Conservation (phyloP, 2,888 invertebrate genomes). For the Ellobium chinense region DNA sequence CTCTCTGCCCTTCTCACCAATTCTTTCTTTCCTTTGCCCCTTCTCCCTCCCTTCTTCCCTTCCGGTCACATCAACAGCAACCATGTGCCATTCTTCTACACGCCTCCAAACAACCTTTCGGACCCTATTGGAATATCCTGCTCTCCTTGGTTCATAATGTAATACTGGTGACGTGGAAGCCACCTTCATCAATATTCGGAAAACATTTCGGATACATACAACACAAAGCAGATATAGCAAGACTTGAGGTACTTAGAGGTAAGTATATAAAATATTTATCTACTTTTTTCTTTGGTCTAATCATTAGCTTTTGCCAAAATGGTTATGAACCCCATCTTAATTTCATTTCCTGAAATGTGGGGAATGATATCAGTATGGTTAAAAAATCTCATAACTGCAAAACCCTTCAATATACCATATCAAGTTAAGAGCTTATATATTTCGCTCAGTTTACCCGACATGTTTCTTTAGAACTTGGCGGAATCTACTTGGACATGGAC, state of each 20-base stretch:
- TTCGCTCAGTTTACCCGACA: not conserved
- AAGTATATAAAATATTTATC: not conserved
- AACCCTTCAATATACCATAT: not conserved
- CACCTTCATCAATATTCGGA: slow-evolving; percentile 59
- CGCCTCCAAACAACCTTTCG: slow-evolving; percentile 59
- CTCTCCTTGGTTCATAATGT: slow-evolving; percentile 60
- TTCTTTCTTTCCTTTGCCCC: too few relatives aligned
- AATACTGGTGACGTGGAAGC: slow-evolving; percentile 56
- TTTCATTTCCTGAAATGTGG: not conserved
- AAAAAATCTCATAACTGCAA: too few relatives aligned
- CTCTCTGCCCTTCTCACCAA: too few relatives aligned
- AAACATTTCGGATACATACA: slow-evolving; percentile 57
- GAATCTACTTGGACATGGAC: slow-evolving; percentile 74
- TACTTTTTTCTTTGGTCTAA: not conserved
- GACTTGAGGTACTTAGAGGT: slow-evolving; percentile 62
- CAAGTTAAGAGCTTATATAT: not conserved
- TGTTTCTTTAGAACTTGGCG: slow-evolving; percentile 68
- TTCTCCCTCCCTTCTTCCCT: too few relatives aligned
- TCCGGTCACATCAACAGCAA: too few relatives aligned
- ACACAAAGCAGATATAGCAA: slow-evolving; percentile 66
- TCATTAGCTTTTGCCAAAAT: not conserved
- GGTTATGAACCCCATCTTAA: not conserved
- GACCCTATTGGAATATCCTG: slow-evolving; percentile 62
- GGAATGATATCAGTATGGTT: too few relatives aligned
- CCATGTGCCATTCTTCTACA: slow-evolving; percentile 68